Evolutionary conservation across 2,888 invertebrate genomes (phyloP).

Genomic region (Xanthorhoe spadicearia): DNA sequence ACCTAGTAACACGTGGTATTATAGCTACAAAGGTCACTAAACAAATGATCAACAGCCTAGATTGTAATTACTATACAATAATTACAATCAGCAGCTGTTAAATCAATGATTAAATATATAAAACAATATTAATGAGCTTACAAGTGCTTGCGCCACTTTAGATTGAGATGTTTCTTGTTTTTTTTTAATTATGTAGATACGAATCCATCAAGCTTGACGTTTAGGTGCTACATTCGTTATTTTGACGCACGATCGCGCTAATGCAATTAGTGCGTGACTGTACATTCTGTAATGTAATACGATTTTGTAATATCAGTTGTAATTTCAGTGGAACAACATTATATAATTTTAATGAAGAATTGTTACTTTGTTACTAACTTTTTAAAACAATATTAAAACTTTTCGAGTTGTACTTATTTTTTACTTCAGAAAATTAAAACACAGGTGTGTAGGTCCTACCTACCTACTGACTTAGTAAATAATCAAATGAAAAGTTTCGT

Average conservation of each 20-base stretch:
- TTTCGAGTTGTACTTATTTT: too few relatives aligned
- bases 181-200: constrained; percentile 28
- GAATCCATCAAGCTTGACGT: constrained; percentile 45
- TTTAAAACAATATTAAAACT: too few relatives aligned
- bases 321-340: constrained; percentile 48
- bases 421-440: too few relatives aligned
- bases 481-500: too few relatives aligned
- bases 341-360: background rate
- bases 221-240: constrained; percentile 28
- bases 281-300: constrained; percentile 54
- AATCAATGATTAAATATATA: constrained; percentile 1
- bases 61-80: background rate
- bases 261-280: constrained; percentile 61
- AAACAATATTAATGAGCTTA: constrained; percentile 1
- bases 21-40: background rate
- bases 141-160: constrained; percentile 19
- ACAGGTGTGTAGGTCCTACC: too few relatives aligned
- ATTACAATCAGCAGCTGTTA: background rate
- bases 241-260: constrained; percentile 33
- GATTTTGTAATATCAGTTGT: constrained; percentile 49
- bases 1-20: constrained; percentile 6
- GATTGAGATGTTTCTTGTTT: constrained; percentile 48
- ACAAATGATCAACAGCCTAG: background rate
- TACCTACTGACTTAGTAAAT: too few relatives aligned
- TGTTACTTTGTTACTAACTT: background rate